A percentile compares a stretch with the other conserved stretches of the same genome.
These are phyloP conservation scores for Drosophila phalerata DNA, from an alignment of 2,888 invertebrate species.

Conservation along the genomic window DNA sequence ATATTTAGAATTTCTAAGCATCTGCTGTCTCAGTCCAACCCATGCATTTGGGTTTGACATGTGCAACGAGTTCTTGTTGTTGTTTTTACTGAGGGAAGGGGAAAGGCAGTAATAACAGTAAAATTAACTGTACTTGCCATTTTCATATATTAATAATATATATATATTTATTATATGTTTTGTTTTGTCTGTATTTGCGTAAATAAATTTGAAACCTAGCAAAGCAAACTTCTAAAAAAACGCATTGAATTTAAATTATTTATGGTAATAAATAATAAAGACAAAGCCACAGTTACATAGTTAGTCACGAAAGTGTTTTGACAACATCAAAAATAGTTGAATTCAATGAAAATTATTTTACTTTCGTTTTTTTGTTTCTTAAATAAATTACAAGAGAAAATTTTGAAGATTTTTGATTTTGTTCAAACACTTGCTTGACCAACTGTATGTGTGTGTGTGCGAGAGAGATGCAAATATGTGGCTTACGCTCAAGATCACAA, in stretches of 20 bases:
- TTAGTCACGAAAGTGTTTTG: too few relatives aligned
- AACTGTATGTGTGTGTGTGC: constrained; percentile 1
- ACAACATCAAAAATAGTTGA: too few relatives aligned
- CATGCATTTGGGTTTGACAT: constrained; percentile 27
- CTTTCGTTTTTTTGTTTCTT: too few relatives aligned
- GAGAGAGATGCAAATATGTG: constrained; percentile 24
- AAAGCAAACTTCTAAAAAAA: constrained; percentile 30
- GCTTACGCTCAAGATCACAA: constrained; percentile 73
- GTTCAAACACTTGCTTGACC: too few relatives aligned
- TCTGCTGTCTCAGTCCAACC: constrained; percentile 38
- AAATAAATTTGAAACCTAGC: constrained; percentile 62
- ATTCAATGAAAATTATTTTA: too few relatives aligned
- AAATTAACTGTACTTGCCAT: constrained; percentile 39
- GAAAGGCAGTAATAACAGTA: constrained; percentile 45
- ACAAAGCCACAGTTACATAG: constrained; percentile 33
- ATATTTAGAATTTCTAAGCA: constrained; percentile 44
- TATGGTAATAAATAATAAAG: constrained; percentile 34
- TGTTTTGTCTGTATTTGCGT: constrained; percentile 20
- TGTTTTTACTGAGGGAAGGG: constrained; percentile 7
- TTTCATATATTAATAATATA: constrained; percentile 10
- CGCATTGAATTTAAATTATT: constrained; percentile 45
- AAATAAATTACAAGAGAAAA: too few relatives aligned
- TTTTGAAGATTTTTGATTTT: too few relatives aligned
- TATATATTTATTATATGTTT: constrained; percentile 34
- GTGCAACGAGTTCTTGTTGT: not conserved